Conservation (phyloP, 2,113 vertebrate genomes). For the Orycteropus afer region DNA sequence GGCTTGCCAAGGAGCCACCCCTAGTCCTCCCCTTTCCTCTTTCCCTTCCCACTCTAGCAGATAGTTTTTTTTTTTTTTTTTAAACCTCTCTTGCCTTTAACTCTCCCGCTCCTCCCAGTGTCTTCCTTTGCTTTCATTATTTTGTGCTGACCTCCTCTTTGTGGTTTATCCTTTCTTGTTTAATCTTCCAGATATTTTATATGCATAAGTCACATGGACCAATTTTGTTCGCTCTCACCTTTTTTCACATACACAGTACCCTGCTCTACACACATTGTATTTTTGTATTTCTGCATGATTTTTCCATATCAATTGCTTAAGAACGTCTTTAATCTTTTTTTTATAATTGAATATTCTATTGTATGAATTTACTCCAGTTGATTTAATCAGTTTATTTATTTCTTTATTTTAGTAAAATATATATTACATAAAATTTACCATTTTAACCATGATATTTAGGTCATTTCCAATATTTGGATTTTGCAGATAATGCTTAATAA, state of each 20-base stretch:
- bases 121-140: too few species aligned
- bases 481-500: neutral
- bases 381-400: neutral
- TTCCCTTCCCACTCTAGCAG: neutral
- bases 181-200: conserved; percentile 2
- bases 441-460: neutral
- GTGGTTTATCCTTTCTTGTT: neutral
- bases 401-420: neutral
- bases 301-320: neutral
- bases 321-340: neutral
- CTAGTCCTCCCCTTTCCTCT: neutral
- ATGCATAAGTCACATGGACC: neutral
- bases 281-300: conserved; percentile 11
- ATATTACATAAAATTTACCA: neutral
- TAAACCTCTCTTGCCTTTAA: too few species aligned
- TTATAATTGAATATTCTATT: neutral
- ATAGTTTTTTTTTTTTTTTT: conserved; percentile 22
- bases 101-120: too few species aligned
- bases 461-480: neutral
- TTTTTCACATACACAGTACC: neutral
- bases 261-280: neutral
- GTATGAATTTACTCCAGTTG: neutral
- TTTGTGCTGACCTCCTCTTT: too few species aligned
- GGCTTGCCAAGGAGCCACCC: conserved; percentile 48
- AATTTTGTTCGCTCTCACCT: neutral